These are phyloP conservation scores for Periplaneta americana DNA, from an alignment of 1,140 invertebrate genomes.

Conservation along the genomic window DNA sequence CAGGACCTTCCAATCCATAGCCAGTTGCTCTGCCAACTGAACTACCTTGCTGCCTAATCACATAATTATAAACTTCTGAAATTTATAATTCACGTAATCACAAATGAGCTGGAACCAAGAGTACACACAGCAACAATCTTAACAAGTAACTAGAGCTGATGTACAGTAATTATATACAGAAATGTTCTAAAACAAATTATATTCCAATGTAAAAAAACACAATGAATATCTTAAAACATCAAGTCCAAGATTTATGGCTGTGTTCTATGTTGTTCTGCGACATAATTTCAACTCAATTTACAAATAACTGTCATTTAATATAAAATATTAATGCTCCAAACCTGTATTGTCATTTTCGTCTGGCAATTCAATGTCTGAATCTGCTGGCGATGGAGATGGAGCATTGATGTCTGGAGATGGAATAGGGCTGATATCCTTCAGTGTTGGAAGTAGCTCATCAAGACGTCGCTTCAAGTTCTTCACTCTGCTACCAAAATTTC, in stretches of 20 bases:
- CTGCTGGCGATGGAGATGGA: conserved; percentile 77
- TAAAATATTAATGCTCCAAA: neutral
- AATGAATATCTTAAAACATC: neutral
- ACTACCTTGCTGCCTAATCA: too few species aligned
- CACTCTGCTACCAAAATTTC: conserved; percentile 82
- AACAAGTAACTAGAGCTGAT: too few species aligned
- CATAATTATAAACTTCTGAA: too few species aligned
- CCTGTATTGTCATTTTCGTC: conserved; percentile 30
- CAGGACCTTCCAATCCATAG: too few species aligned
- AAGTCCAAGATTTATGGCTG: neutral
- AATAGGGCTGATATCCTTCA: conserved; percentile 50
- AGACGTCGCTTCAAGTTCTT: conserved; percentile 79
- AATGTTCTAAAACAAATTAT: too few species aligned
- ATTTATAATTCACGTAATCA: too few species aligned
- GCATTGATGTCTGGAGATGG: conserved; percentile 75
- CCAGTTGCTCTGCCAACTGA: too few species aligned
- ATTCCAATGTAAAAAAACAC: too few species aligned
- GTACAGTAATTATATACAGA: too few species aligned
- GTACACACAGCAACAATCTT: too few species aligned
- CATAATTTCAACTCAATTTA: neutral
- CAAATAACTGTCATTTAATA: neutral
- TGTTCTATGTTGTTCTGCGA: too few species aligned
- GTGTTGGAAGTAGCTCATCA: conserved; percentile 61
- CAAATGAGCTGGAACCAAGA: too few species aligned
- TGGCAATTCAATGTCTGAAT: conserved; percentile 70